These are phyloP conservation scores for Dreissena polymorpha DNA, from an alignment of 1,140 invertebrate species.

Conservation along the genomic window DNA sequence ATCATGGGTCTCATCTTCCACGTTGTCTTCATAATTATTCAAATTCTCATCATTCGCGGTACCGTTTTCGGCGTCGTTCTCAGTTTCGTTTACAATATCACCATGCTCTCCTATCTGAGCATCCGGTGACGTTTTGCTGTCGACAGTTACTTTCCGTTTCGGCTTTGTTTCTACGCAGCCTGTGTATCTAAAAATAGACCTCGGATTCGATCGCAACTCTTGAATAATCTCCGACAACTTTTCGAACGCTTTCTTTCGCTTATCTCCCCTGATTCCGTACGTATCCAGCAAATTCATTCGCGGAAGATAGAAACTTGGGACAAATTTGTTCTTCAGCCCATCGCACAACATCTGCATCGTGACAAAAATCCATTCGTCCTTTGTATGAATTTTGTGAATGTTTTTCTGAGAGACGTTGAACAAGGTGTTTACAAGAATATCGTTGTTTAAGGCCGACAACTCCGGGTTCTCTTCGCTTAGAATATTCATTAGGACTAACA, in stretches of 20 bases:
- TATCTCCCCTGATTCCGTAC: conserved; percentile 8
- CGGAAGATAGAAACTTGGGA: conserved; percentile 43
- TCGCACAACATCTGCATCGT: conserved; percentile 20
- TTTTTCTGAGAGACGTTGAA: conserved; percentile 46
- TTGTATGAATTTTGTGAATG: conserved; percentile 25
- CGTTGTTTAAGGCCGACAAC: conserved; percentile 23
- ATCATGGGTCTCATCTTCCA: too few relatives aligned
- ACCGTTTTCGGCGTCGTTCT: neutral
- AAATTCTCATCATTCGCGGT: too few relatives aligned
- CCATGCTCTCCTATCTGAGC: neutral
- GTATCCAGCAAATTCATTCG: conserved; percentile 33
- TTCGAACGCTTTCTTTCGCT: conserved; percentile 6
- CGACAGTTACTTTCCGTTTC: neutral
- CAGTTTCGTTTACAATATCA: neutral
- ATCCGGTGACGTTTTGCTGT: neutral
- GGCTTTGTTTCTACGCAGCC: conserved; percentile 19
- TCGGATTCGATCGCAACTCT: conserved; percentile 3
- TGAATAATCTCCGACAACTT: neutral
- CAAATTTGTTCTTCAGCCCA: conserved; percentile 9
- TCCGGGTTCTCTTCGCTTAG: conserved; percentile 22
- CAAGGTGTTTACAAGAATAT: conserved; percentile 46
- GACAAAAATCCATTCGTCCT: conserved; percentile 28
- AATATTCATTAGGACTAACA: conserved; percentile 36
- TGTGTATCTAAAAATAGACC: conserved; percentile 9
- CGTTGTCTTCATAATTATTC: too few relatives aligned